phyloP scores from a whole-genome alignment of 2,113 vertebrate genomes.

The Barnardius zonarius region DNA sequence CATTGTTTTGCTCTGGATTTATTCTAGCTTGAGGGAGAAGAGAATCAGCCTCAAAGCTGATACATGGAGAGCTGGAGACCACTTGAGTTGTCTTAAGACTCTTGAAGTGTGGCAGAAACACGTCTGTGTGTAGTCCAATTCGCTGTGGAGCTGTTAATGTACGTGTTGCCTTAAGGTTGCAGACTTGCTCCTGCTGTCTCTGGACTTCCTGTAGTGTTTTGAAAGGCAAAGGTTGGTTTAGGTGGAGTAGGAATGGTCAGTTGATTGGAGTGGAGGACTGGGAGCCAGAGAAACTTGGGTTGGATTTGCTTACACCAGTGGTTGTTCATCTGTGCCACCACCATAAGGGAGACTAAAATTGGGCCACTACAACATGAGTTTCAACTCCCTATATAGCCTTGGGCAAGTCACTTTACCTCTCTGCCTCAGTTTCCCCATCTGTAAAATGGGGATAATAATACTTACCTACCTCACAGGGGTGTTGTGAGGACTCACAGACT shows the following conservation, averaged over 20 bases:
- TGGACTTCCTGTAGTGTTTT: neutral
- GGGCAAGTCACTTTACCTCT: constrained; percentile 43
- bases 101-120: neutral
- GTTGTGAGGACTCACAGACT: constrained; percentile 59
- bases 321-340: neutral
- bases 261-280: neutral
- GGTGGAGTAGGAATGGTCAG: neutral
- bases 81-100: neutral
- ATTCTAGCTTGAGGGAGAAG: neutral
- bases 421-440: constrained; percentile 60
- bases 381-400: neutral
- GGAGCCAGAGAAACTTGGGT: neutral
- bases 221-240: neutral
- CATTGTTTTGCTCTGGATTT: neutral
- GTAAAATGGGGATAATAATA: constrained; percentile 50
- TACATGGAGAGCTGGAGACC: neutral
- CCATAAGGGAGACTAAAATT: neutral
- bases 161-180: neutral
- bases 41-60: neutral
- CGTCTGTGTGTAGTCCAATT: neutral
- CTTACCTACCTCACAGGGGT: constrained; percentile 70
- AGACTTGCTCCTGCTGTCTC: neutral
- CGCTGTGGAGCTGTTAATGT: neutral
- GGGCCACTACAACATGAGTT: neutral
- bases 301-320: neutral